A percentile compares a stretch with the other conserved stretches of the same genome.
Evolutionary conservation across 35 echinoderm and acorn worm species (phyloP).

Genomic region (Stichopus chloronotus): DNA sequence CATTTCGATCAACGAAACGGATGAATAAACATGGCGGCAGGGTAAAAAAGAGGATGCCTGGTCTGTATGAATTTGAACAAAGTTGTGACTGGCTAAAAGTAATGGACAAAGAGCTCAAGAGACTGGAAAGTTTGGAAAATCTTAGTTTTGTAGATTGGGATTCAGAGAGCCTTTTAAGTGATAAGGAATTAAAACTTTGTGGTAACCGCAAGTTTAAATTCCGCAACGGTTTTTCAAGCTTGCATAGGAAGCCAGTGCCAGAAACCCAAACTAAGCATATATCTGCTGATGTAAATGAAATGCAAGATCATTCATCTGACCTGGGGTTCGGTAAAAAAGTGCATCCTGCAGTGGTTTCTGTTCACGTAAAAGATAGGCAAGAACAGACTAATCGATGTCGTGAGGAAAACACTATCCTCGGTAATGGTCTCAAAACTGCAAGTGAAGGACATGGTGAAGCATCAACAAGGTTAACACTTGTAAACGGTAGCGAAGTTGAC

Average conservation of each 20-base stretch:
- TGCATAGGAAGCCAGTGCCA: neutral
- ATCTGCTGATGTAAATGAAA: neutral
- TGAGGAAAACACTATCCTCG: neutral
- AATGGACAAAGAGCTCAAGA: conserved; percentile 49
- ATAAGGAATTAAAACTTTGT: neutral
- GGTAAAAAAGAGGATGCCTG: conserved; percentile 13
- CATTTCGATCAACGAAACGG: neutral
- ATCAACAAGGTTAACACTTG: neutral
- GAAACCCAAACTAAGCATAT: neutral
- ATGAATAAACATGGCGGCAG: neutral
- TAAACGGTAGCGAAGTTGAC: neutral
- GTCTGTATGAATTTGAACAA: conserved; percentile 49
- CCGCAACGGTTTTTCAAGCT: neutral
- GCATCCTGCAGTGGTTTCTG: neutral
- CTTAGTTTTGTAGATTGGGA: conserved; percentile 57
- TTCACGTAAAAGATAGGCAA: neutral
- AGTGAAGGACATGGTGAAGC: neutral
- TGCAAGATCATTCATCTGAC: neutral
- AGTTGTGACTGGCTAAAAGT: conserved; percentile 54
- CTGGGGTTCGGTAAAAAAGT: neutral
- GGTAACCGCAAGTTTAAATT: conserved; percentile 46
- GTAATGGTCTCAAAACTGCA: neutral
- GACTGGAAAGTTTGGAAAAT: conserved; percentile 52
- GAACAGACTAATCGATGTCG: neutral
- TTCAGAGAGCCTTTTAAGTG: conserved; percentile 51